Percentiles rank a stretch among this genome's conserved stretches.
Evolutionary conservation across 1,140 invertebrate genomes (phyloP).

Genomic region (Ceratina australensis): DNA sequence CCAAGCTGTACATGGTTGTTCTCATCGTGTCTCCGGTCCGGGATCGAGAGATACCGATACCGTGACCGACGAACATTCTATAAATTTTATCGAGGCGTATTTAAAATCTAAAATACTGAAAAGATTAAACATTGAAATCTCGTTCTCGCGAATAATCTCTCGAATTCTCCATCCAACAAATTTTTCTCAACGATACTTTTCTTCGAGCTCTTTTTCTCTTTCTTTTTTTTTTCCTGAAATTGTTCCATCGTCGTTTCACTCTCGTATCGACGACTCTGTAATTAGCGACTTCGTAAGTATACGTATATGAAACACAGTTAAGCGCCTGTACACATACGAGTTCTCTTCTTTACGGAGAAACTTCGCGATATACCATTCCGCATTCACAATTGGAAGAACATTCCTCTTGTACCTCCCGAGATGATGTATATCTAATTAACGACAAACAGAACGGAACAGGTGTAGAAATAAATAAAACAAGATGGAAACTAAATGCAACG

Average conservation of each 20-base stretch:
- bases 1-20: no score
- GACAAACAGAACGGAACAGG: background rate
- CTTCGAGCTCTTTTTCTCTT: no score
- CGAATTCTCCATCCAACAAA: no score
- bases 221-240: background rate
- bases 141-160: no score
- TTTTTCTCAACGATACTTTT: no score
- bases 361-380: constrained; percentile 66
- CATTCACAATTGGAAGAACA: constrained; percentile 81
- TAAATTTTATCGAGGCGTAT: no score
- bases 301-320: constrained; percentile 61
- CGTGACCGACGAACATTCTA: no score
- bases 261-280: constrained; percentile 18
- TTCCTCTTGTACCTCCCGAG: constrained; percentile 71
- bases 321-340: constrained; percentile 49
- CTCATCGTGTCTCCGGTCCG: no score
- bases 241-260: no score
- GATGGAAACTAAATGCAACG: constrained; percentile 55
- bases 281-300: constrained; percentile 31
- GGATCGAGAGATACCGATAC: no score
- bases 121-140: no score
- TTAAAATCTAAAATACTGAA: no score
- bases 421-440: constrained; percentile 50
- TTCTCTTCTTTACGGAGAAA: constrained; percentile 44
- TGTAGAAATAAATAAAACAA: constrained; percentile 61